A percentile compares a stretch with the other conserved stretches of the same genome.
These are phyloP conservation scores for Lophochroa leadbeateri DNA, from an alignment of 2,113 vertebrate species.

Conservation along the genomic window DNA sequence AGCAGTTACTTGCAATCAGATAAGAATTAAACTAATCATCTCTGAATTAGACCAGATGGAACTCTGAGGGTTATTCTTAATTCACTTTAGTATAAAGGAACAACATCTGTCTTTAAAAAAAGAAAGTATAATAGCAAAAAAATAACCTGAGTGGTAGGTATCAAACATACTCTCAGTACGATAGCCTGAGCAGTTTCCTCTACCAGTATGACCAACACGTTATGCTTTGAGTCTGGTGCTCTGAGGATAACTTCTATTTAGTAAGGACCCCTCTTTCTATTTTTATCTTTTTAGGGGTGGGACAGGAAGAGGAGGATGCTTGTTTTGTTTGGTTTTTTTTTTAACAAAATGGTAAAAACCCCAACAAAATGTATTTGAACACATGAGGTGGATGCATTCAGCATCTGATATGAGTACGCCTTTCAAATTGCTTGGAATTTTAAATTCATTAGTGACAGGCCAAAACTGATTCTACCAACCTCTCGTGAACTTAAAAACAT, in stretches of 20 bases:
- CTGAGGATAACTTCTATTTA: background rate
- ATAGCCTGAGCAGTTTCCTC: background rate
- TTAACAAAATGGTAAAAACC: background rate
- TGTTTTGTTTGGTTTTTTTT: no score
- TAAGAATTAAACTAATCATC: background rate
- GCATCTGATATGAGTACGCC: background rate
- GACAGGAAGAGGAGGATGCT: rapidly evolving
- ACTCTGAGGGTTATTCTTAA: background rate
- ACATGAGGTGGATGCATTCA: background rate
- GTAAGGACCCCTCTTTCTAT: background rate
- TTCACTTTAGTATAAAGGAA: background rate
- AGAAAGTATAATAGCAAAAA: background rate
- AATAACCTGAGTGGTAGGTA: background rate
- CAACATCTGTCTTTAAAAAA: background rate
- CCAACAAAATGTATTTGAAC: background rate
- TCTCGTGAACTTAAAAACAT: background rate
- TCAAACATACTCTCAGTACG: background rate
- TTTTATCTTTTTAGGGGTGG: background rate
- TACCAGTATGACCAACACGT: background rate
- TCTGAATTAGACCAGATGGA: background rate
- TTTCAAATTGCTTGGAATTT: background rate
- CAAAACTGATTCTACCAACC: background rate
- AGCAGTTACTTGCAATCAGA: background rate
- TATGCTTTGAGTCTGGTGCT: background rate
- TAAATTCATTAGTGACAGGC: background rate